phyloP scores from a whole-genome alignment of 1,140 invertebrate species.

The Euborellia annulipes region DNA sequence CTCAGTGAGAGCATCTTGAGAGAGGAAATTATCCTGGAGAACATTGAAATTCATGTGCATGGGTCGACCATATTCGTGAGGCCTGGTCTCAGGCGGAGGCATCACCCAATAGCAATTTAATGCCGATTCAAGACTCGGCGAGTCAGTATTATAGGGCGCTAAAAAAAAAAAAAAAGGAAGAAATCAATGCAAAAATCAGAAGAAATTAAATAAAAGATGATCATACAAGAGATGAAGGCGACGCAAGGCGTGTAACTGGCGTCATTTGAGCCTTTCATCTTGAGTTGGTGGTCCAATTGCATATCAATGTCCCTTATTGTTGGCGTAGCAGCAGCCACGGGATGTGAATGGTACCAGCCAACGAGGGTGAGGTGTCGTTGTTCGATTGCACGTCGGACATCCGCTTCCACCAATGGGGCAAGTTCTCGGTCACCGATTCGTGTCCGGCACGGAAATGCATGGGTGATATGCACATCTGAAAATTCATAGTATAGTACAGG shows the following conservation, averaged over 20 bases:
- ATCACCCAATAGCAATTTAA: slow-evolving; percentile 86
- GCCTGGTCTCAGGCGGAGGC: slow-evolving; percentile 79
- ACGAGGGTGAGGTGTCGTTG: slow-evolving; percentile 63
- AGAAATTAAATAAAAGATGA: no score
- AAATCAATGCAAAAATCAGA: no score
- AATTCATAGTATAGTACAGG: no score
- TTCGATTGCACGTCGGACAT: slow-evolving; percentile 71
- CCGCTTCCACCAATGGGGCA: slow-evolving; percentile 51
- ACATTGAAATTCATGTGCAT: slow-evolving; percentile 77
- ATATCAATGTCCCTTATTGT: slow-evolving; percentile 79
- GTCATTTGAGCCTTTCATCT: slow-evolving; percentile 79
- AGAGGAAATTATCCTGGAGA: slow-evolving; percentile 63
- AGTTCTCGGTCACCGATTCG: slow-evolving; percentile 60
- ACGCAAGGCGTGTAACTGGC: slow-evolving; percentile 86
- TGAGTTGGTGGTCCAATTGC: slow-evolving; percentile 87
- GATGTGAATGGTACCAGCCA: slow-evolving; percentile 94
- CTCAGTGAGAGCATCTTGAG: slow-evolving; percentile 67
- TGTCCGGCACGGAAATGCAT: slow-evolving; percentile 77
- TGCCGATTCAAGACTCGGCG: slow-evolving; percentile 56
- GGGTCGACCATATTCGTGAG: slow-evolving; percentile 78
- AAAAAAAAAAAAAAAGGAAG: slow-evolving; percentile 29
- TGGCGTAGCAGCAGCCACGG: slow-evolving; percentile 69
- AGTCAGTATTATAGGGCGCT: slow-evolving; percentile 77
- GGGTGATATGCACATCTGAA: slow-evolving; percentile 68
- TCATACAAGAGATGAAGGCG: slow-evolving; percentile 83